Percentiles rank a stretch among this genome's conserved stretches.
These are phyloP conservation scores for Gouania willdenowi DNA, from an alignment of 2,797 vertebrate genomes.

Conservation along the genomic window DNA sequence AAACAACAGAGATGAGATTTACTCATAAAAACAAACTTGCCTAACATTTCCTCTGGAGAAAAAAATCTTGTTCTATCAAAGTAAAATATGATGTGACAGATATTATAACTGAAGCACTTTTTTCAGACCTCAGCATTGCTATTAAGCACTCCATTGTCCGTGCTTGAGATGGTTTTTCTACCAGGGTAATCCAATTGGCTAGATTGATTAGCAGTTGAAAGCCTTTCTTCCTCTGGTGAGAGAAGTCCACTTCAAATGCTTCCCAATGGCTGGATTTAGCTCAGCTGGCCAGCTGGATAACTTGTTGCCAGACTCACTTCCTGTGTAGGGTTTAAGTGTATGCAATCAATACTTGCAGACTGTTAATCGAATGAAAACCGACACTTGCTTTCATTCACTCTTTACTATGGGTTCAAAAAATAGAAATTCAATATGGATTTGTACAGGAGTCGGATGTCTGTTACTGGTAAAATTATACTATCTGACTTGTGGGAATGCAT, in stretches of 20 bases:
- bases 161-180: constrained; percentile 68
- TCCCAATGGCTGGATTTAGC: constrained; percentile 56
- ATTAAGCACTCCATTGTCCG: constrained; percentile 72
- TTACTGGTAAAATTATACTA: constrained; percentile 36
- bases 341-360: constrained; percentile 67
- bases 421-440: constrained; percentile 50
- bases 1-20: constrained; percentile 47
- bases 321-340: constrained; percentile 69
- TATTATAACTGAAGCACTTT: constrained; percentile 60
- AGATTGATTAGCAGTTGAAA: constrained; percentile 77
- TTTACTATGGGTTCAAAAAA: constrained; percentile 53
- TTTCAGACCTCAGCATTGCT: constrained; percentile 62
- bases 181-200: constrained; percentile 67
- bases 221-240: constrained; percentile 67
- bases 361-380: constrained; percentile 67
- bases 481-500: constrained; percentile 45
- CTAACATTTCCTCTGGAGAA: constrained; percentile 31
- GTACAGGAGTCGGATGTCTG: constrained; percentile 29
- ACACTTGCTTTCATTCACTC: constrained; percentile 64
- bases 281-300: constrained; percentile 45
- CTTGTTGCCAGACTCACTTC: constrained; percentile 68
- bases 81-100: constrained; percentile 53
- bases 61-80: constrained; percentile 33
- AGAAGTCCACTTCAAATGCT: constrained; percentile 60
- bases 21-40: constrained; percentile 33